Percentiles rank a stretch among this genome's conserved stretches.
Conservation (phyloP, 2,797 vertebrate species). For the Clamator glandarius region DNA sequence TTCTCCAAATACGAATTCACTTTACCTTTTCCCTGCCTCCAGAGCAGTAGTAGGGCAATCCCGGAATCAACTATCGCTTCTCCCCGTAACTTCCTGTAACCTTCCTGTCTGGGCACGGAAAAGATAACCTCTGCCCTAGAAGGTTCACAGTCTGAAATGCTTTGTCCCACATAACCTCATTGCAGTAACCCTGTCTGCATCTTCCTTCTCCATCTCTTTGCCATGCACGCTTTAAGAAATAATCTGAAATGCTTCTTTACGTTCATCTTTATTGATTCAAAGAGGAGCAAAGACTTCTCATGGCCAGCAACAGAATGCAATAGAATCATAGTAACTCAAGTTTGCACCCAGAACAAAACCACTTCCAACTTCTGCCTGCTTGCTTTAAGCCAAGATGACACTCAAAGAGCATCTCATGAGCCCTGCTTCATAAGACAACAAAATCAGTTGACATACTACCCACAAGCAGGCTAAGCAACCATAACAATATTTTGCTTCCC, state of each 20-base stretch:
- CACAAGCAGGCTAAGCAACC: neutral
- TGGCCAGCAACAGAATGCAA: neutral
- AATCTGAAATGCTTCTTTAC: neutral
- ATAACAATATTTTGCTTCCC: neutral
- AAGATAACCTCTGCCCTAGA: constrained; percentile 61
- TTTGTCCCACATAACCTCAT: neutral
- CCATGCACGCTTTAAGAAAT: neutral
- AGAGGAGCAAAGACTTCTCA: neutral
- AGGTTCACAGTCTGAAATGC: neutral
- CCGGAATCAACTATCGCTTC: constrained; percentile 37
- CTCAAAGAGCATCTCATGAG: neutral
- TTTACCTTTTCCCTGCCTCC: constrained; percentile 33
- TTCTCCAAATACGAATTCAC: neutral
- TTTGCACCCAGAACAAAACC: neutral
- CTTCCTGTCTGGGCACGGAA: constrained; percentile 57
- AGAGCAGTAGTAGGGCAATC: neutral
- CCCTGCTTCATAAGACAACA: neutral
- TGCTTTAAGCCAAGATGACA: neutral
- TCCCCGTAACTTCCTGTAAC: constrained; percentile 63
- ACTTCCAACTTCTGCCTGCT: neutral
- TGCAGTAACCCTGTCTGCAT: constrained; percentile 14
- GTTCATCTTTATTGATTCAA: neutral
- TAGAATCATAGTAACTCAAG: neutral
- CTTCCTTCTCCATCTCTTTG: neutral
- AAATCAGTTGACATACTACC: neutral